Base-by-base conservation (phyloP, 2,113 vertebrate genomes). In the Scophthalmus maximus region DNA sequence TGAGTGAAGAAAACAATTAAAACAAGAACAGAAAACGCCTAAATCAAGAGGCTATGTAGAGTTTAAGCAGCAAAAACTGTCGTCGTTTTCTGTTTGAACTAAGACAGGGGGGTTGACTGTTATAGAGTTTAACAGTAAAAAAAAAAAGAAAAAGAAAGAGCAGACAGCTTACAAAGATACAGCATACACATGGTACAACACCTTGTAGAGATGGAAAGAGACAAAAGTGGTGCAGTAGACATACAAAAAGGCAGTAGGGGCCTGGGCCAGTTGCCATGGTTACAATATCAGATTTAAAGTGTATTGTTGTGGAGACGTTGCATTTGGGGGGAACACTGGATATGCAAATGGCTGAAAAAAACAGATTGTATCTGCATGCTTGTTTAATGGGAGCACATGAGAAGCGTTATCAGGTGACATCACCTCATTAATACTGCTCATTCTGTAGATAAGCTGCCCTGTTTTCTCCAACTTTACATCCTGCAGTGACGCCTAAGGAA, bases 201-300 rank as follows among this genome's bases (percentile, higher is more conserved):
- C 20, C 53, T 34, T 27, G 34, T 60, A 72, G 49, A 40, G 47
- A 40, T 15, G 10, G 49, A 23, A n/a, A 30, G 40, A 62, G 7
- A 62, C 17, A 51, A 66, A 83, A 71, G 58, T 68, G 60, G 68
- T 73, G 77, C 70, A 60, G 1, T 1, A 68, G 46, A 40, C 50
- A 12, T 36, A 59, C 18, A 55, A 12, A 70, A 18, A 68, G 26
- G 22, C 36, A 49, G 60, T 32, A 47, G 62, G 74, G 55, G 67
- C 61, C 79, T 72, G 57, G 56, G 78, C 62, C 49, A 47, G 90
- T 93, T 93, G 73, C 89, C 81, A 89, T 92, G 86, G 92, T 86
- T 84, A 92, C 91, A 68, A 62, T 65, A 83, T 88, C 69, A 76
- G 59, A 78, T 78, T 74, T 79, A 76, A 66, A 83, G 65, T 9